A percentile compares a stretch with the other conserved stretches of the same genome.
These are phyloP conservation scores for Cheilinus undulatus DNA, from an alignment of 2,113 vertebrate species.

Conservation along the genomic window DNA sequence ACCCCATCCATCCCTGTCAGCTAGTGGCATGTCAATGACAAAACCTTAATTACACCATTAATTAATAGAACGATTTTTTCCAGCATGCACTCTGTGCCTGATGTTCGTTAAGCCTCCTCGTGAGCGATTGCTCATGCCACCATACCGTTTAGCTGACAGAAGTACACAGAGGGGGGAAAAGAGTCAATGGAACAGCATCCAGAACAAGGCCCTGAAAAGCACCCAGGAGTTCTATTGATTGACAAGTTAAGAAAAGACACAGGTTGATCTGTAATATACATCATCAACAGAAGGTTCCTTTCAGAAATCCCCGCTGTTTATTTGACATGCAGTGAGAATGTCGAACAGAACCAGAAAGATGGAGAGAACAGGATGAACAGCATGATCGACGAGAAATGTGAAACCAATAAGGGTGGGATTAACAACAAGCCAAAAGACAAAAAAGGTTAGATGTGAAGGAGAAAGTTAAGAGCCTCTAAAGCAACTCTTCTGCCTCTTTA, in stretches of 20 bases:
- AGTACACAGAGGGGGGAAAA: conserved; percentile 66
- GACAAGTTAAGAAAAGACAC: conserved; percentile 65
- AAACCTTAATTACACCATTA: conserved; percentile 99
- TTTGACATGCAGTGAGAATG: conserved; percentile 45
- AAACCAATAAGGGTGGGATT: conserved; percentile 13
- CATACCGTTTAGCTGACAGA: conserved; percentile 70
- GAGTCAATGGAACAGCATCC: conserved; percentile 65
- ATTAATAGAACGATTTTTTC: conserved; percentile 97
- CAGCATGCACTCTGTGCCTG: conserved; percentile 88
- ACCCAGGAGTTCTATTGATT: conserved; percentile 60
- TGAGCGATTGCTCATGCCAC: conserved; percentile 86
- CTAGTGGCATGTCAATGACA: conserved; percentile 97
- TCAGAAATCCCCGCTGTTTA: conserved; percentile 50
- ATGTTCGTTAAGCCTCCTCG: conserved; percentile 91
- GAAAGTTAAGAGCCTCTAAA: conserved; percentile 31
- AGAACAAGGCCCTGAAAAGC: conserved; percentile 61
- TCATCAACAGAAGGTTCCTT: conserved; percentile 54
- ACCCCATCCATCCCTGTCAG: conserved; percentile 96
- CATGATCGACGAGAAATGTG: conserved; percentile 18
- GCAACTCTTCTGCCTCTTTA: conserved; percentile 11
- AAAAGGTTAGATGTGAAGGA: conserved; percentile 16
- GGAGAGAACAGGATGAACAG: not conserved
- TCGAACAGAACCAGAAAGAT: conserved; percentile 28
- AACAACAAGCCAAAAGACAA: conserved; percentile 14
- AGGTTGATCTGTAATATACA: conserved; percentile 60